phyloP scores from a whole-genome alignment of 1,140 invertebrate genomes.

The Medauroidea extradentata region DNA sequence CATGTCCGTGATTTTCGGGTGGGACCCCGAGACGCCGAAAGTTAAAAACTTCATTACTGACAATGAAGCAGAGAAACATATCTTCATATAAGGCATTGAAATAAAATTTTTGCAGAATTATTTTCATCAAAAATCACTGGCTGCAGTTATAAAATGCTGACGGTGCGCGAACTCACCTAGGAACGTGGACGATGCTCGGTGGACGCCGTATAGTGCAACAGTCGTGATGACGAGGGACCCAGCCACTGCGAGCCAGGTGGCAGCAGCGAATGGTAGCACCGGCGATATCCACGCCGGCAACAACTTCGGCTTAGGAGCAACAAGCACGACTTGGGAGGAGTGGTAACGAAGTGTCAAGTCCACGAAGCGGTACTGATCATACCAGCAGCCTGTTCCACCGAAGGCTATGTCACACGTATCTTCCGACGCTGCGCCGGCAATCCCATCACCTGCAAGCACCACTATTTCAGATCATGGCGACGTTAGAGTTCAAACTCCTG shows the following conservation, averaged over 20 bases:
- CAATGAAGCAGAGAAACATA: too few relatives aligned
- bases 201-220: slow-evolving; percentile 28
- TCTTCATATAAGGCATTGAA: too few relatives aligned
- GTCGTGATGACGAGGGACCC: slow-evolving; percentile 36
- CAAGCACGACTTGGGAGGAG: slow-evolving; percentile 53
- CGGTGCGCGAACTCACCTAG: too few relatives aligned
- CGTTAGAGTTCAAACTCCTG: too few relatives aligned
- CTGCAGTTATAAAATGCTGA: too few relatives aligned
- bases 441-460: slow-evolving; percentile 44
- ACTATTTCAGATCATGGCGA: too few relatives aligned
- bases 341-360: slow-evolving; percentile 51
- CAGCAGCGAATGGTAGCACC: slow-evolving; percentile 37
- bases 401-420: slow-evolving; percentile 54
- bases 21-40: too few relatives aligned
- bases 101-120: too few relatives aligned
- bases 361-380: slow-evolving; percentile 47
- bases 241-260: slow-evolving; percentile 40
- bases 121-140: too few relatives aligned
- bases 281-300: slow-evolving; percentile 43
- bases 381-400: slow-evolving; percentile 55
- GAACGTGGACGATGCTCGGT: background rate
- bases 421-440: slow-evolving; percentile 41
- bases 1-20: too few relatives aligned
- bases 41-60: too few relatives aligned
- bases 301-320: slow-evolving; percentile 50